phyloP scores from a whole-genome alignment of 30 jellyfish, hydroid and myxozoan species.

The Clytia hemisphaerica region DNA sequence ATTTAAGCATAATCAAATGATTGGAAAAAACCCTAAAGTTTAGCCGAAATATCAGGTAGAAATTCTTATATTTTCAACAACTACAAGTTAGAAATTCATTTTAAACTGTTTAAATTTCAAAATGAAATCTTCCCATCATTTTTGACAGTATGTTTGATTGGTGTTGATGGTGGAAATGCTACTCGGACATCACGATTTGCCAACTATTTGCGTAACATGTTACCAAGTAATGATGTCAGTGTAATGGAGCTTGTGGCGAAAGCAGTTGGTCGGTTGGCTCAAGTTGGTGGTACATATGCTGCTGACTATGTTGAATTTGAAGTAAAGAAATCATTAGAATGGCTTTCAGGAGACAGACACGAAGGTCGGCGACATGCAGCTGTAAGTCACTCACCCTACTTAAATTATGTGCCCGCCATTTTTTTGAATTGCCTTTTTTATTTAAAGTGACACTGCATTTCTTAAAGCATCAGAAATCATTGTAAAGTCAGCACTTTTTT shows the following conservation, averaged over 20 bases:
- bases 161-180: slow-evolving; percentile 93
- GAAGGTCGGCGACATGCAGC: slow-evolving; percentile 96
- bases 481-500: too few species aligned
- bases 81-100: too few species aligned
- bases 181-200: slow-evolving; percentile 89
- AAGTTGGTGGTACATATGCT: slow-evolving; percentile 88
- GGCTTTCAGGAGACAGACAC: slow-evolving; percentile 70
- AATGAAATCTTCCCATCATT: neutral
- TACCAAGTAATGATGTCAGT: slow-evolving; percentile 78
- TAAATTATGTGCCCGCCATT: too few species aligned
- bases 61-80: too few species aligned
- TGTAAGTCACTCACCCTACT: too few species aligned
- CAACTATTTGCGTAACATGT: slow-evolving; percentile 76
- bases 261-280: slow-evolving; percentile 87
- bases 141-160: slow-evolving; percentile 59
- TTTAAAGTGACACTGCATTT: too few species aligned
- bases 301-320: slow-evolving; percentile 94
- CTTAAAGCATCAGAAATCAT: too few species aligned
- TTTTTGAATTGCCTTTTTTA: too few species aligned
- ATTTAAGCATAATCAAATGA: too few species aligned
- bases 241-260: slow-evolving; percentile 88
- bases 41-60: too few species aligned
- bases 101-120: neutral
- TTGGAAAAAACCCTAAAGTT: too few species aligned
- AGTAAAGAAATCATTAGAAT: slow-evolving; percentile 76